These are phyloP conservation scores for Enoplosus armatus DNA, from an alignment of 2,797 vertebrate species.

Conservation along the genomic window DNA sequence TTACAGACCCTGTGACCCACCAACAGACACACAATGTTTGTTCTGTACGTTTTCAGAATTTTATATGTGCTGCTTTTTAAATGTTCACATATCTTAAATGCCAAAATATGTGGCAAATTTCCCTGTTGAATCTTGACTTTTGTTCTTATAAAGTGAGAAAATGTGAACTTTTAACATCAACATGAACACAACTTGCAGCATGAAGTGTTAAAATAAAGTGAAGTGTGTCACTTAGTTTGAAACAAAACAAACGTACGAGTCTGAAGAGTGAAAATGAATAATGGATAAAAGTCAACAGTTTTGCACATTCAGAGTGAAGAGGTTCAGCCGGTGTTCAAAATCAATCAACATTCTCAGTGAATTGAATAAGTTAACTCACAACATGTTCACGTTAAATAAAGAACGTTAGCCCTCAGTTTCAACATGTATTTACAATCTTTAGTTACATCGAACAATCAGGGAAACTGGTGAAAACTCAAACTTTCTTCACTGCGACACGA, in stretches of 20 bases:
- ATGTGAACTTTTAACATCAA: not conserved
- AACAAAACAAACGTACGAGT: not conserved
- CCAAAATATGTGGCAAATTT: too few relatives aligned
- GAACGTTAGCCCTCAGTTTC: conserved; percentile 60
- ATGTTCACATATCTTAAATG: not conserved
- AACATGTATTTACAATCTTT: conserved; percentile 40
- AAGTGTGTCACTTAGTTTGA: too few relatives aligned
- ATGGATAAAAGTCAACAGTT: not conserved
- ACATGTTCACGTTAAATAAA: not conserved
- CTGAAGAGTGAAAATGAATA: not conserved
- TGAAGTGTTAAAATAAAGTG: not conserved
- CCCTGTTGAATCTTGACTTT: not conserved
- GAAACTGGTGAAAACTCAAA: not conserved
- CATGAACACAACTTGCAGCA: not conserved
- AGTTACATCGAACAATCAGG: conserved; percentile 5
- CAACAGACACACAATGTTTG: too few relatives aligned
- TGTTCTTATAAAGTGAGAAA: not conserved
- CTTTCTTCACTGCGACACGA: not conserved
- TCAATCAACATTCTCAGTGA: conserved; percentile 43
- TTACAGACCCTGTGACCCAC: too few relatives aligned
- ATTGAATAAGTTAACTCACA: not conserved
- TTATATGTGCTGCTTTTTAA: not conserved
- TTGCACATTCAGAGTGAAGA: conserved; percentile 46
- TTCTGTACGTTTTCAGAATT: too few relatives aligned
- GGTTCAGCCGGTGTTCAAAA: conserved; percentile 15